phyloP scores from a whole-genome alignment of 2,113 vertebrate species.

The Cyprinodon variegatus region DNA sequence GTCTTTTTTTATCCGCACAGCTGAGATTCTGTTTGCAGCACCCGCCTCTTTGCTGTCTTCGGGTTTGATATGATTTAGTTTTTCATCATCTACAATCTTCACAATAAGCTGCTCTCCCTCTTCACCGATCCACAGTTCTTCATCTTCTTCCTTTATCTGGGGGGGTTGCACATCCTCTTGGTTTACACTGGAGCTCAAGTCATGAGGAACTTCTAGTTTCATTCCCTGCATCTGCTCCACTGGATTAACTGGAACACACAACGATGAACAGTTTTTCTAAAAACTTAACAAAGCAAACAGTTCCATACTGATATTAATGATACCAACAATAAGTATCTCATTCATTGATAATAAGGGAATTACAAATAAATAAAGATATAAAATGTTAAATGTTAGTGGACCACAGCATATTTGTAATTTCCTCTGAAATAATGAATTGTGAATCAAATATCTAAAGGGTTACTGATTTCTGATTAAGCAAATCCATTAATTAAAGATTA shows the following conservation, averaged over 20 bases:
- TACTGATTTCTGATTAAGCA: no score
- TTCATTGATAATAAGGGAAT: no score
- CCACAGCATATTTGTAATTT: no score
- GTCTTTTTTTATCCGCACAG: conserved; percentile 4
- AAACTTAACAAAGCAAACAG: no score
- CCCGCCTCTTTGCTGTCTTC: not conserved
- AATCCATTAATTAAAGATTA: no score
- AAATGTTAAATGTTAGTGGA: no score
- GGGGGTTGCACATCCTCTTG: not conserved
- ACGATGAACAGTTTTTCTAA: not conserved
- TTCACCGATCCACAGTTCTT: not conserved
- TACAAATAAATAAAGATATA: no score
- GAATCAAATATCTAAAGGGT: no score
- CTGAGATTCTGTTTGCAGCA: conserved; percentile 6
- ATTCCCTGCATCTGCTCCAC: not conserved
- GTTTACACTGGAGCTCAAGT: not conserved
- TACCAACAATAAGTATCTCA: no score
- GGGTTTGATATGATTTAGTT: conserved; percentile 9
- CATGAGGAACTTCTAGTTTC: not conserved
- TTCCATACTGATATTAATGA: no score
- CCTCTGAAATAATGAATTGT: no score
- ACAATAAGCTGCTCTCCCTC: not conserved
- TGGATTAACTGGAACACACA: not conserved
- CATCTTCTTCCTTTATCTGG: conserved; percentile 5
- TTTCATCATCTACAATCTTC: conserved; percentile 9